Conservation (phyloP, 2,113 vertebrate species). For the Barnardius zonarius region DNA sequence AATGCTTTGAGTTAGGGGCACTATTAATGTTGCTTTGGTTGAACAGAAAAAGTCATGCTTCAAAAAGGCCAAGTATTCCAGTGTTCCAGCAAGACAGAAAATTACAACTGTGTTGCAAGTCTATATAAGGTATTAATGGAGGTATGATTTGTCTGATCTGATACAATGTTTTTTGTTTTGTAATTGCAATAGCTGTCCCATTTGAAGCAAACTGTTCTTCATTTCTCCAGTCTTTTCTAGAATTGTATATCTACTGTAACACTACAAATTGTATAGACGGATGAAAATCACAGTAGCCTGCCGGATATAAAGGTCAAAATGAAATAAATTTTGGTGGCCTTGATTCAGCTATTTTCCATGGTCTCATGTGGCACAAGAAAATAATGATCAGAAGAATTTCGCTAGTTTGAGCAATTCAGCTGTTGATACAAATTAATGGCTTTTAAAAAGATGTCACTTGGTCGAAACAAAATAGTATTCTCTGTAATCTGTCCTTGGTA, state of each 20-base stretch:
- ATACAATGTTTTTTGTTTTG: not conserved
- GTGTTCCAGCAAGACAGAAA: not conserved
- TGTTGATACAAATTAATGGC: not conserved
- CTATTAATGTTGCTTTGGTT: not conserved
- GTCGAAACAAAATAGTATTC: not conserved
- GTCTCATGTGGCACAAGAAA: not conserved
- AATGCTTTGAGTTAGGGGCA: not conserved
- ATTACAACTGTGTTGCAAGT: not conserved
- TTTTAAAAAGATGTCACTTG: not conserved
- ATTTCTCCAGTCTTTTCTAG: not conserved
- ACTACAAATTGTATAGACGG: not conserved
- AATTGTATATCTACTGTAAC: not conserved
- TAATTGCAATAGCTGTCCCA: not conserved
- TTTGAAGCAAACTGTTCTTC: not conserved
- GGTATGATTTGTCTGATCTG: not conserved
- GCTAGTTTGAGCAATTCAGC: not conserved
- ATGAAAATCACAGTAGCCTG: not conserved
- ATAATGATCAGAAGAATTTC: slow-evolving; percentile 18
- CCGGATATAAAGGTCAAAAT: slow-evolving; percentile 15
- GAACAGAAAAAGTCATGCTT: not conserved
- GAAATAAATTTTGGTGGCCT: not conserved
- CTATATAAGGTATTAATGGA: not conserved
- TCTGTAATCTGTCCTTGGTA: not conserved
- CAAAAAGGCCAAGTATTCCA: not conserved
- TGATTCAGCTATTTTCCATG: not conserved